Evolutionary conservation across 2,888 invertebrate species (phyloP), one percentile per base, ranked within the genome.

Genomic region (Augochlorella aurata): DNA sequence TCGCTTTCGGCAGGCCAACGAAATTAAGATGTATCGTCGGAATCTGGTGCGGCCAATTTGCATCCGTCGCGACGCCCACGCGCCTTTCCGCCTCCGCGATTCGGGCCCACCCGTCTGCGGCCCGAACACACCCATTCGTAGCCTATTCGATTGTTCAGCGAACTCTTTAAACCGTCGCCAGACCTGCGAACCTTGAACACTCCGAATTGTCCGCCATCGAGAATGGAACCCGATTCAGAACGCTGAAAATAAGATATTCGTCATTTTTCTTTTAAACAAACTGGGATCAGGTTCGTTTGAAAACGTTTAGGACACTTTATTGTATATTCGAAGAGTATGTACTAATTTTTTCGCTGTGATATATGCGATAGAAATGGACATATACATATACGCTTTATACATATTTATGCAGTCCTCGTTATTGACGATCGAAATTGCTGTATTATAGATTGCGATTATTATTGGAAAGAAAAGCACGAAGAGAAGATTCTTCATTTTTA

Each of bases 11-110:
- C 87, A 82, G 84, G 87, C 29, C 79, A 87, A 83, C 89, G 89
- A 92, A 63, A 93, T 93, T 93, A 93, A 93, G 93, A 93, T 93
- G 93, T 93, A 93, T 92, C 93, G 92, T 90, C 89, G 90, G 90
- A 88, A 93, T 93, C 93, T 92, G 91, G 92, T 89, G 91, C 91
- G 92, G 91, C 88, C 90, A 92, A 93, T 93, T 93, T 93, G 93
- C 93, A 93, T 93, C 92, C 90, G 88, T 89, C 90, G 92, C 89
- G 91, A 92, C 93, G 92, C 93, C 93, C 90, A 93, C 93, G 90
- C 90, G 73, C 76, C 86, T 89, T 90, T 90, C 88, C 88, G 89
- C 88, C 87, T 85, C 86, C 88, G 86, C 87, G 82, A 44, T 29
- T 18, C 44, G 72, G 89, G 89, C 88, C 91, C 91, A 90, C 91